Evolutionary conservation across 2,113 vertebrate genomes (phyloP).

Genomic region (Anolis carolinensis): DNA sequence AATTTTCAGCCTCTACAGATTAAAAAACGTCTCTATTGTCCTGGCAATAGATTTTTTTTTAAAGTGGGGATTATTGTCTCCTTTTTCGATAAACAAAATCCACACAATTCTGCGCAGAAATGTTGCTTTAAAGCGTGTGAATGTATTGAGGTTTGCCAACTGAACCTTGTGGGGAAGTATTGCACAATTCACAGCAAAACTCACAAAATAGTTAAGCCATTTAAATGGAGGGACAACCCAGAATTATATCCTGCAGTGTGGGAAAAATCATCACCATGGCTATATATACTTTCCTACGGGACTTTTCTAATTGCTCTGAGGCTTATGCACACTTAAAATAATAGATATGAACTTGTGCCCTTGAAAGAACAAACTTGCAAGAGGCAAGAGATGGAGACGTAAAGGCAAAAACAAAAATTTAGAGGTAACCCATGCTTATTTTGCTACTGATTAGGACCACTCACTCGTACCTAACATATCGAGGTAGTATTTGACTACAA

Average conservation of each 20-base stretch:
- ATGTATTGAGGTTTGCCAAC: background rate
- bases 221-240: background rate
- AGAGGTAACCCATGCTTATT: background rate
- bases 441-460: background rate
- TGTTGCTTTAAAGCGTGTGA: background rate
- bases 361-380: background rate
- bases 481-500: background rate
- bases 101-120: background rate
- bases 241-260: background rate
- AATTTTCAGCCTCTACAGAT: background rate
- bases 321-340: background rate
- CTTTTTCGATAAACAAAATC: slow-evolving; percentile 14
- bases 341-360: slow-evolving; percentile 15
- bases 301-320: background rate
- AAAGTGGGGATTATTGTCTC: background rate
- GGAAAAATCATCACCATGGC: background rate
- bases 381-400: background rate
- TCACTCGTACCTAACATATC: background rate
- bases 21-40: background rate
- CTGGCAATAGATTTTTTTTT: background rate
- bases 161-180: background rate
- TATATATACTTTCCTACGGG: background rate
- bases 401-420: background rate
- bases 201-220: slow-evolving; percentile 11
- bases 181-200: background rate